Conservation (phyloP, 2,888 invertebrate species). For the Sinotaia quadrata region DNA sequence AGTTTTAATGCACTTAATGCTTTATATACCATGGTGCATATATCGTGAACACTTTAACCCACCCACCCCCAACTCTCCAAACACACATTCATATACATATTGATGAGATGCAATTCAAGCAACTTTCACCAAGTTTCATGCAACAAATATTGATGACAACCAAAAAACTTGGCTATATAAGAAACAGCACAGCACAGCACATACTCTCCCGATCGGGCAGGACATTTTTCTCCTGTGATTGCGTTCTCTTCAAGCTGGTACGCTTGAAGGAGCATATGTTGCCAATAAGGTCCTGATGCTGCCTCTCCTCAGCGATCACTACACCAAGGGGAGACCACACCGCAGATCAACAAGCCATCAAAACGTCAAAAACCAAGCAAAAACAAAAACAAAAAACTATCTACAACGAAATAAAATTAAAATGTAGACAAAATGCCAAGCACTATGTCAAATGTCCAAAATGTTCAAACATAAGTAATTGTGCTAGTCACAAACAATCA, state of each 20-base stretch:
- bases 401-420: conserved; percentile 5
- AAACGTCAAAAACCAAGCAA: background rate
- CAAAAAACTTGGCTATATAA: background rate
- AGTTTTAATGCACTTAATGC: too few relatives aligned
- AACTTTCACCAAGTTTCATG: background rate
- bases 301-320: conserved; percentile 51
- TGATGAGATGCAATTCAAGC: too few relatives aligned
- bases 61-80: background rate
- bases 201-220: conserved; percentile 50
- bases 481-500: too few relatives aligned
- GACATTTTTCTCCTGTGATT: conserved; percentile 48
- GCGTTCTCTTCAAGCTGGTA: conserved; percentile 42
- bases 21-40: too few relatives aligned
- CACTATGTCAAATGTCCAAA: too few relatives aligned
- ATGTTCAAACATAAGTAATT: too few relatives aligned
- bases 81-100: background rate
- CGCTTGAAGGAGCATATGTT: conserved; percentile 47
- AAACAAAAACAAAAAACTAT: background rate
- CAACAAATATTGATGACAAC: background rate
- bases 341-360: conserved; percentile 19
- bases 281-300: conserved; percentile 46
- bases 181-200: background rate
- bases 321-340: conserved; percentile 9
- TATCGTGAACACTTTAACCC: background rate
- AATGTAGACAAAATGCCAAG: background rate